Base-by-base conservation (phyloP, 2,797 vertebrate species). In the Brachyalestes nurse region DNA sequence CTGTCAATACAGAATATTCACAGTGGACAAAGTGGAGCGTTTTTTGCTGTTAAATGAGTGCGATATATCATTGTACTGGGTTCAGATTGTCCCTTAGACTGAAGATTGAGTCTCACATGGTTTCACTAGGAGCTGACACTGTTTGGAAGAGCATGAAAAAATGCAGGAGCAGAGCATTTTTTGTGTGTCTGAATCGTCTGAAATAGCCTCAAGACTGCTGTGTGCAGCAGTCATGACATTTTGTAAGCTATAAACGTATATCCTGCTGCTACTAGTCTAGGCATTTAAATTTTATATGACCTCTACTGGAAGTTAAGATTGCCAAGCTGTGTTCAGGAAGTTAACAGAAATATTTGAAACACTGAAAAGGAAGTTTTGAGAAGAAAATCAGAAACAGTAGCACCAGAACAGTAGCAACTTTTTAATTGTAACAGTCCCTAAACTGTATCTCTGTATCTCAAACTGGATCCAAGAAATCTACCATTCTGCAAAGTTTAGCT, bases 131-230 rank as follows among this genome's bases (percentile, higher is more conserved):
- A 13, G 47, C 47, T 57, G 55, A 57, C 55, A n/a, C 19, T n/a
- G 55, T 57, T n/a, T 2, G 1, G 55, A n/a, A n/a, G 19, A n/a
- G n/a, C 19, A n/a, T 57, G 19, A 21, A n/a, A 57, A 21, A 57
- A n/a, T 57, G 55, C 55, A 57, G n/a, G 21, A 57, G 19, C 55
- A 57, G n/a, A 57, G n/a, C 55, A 57, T 57, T 57, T 57, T 57
- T 19, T n/a, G 19, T 57, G 5, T 57, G 55, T 57, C n/a, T 34
- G 34, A n/a, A n/a, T 34, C 34, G 12, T 57, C 55, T 57, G n/a
- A 57, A 57, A 57, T 57, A 57, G 55, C 55, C 55, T 57, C 55
- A 57, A 57, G 55, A 57, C n/a, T 57, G 55, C 55, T n/a, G 55
- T n/a, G 17, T 57, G 55, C 19, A 57, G 55, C n/a, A 57, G 55